These are phyloP conservation scores for Drosophila varians DNA, from an alignment of 1,140 invertebrate genomes.

Conservation along the genomic window DNA sequence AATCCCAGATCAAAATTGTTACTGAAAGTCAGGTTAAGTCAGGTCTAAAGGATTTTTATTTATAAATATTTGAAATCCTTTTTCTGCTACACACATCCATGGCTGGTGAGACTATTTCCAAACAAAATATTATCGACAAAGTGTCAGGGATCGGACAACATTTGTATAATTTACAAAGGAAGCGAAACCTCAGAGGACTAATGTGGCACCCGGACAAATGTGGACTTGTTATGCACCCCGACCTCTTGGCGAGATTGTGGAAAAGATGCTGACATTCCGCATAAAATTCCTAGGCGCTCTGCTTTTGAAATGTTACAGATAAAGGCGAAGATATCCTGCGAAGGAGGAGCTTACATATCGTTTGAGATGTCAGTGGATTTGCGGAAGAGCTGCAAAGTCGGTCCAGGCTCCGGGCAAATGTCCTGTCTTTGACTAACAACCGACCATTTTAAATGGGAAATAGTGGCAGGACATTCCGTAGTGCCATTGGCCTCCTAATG, in stretches of 20 bases:
- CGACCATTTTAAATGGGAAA: slow-evolving; percentile 69
- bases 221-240: slow-evolving; percentile 27
- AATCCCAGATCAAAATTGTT: too few species aligned
- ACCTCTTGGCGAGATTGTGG: slow-evolving; percentile 26
- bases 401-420: slow-evolving; percentile 22
- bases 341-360: slow-evolving; percentile 51
- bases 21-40: too few species aligned
- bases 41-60: neutral
- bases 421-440: slow-evolving; percentile 70
- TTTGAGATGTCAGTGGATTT: slow-evolving; percentile 54
- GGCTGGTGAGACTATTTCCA: too few species aligned
- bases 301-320: slow-evolving; percentile 67
- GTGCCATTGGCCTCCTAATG: slow-evolving; percentile 14
- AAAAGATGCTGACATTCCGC: slow-evolving; percentile 49
- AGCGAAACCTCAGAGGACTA: neutral
- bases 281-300: slow-evolving; percentile 58
- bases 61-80: neutral
- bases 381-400: slow-evolving; percentile 43
- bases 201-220: slow-evolving; percentile 52
- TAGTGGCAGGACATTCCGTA: slow-evolving; percentile 55
- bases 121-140: neutral
- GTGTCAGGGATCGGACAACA: slow-evolving; percentile 15
- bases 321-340: neutral
- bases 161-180: slow-evolving; percentile 26
- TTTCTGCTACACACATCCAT: too few species aligned